Evolutionary conservation across 2,113 vertebrate species (phyloP).

Genomic region (Thamnaconus septentrionalis): DNA sequence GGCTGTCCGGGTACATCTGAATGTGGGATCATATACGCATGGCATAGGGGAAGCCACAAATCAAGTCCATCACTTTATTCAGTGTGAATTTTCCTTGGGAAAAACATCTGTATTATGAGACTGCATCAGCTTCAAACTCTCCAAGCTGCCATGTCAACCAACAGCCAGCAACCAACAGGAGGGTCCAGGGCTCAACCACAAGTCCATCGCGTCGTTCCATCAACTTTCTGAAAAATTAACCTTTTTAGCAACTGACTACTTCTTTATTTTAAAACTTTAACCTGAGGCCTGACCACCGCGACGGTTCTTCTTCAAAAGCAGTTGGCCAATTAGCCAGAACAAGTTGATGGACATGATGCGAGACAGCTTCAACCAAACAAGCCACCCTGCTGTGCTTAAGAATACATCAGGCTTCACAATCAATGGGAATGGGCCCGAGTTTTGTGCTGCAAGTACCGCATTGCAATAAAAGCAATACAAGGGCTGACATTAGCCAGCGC

Average conservation of each 20-base stretch:
- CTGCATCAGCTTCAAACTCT: conserved; percentile 37
- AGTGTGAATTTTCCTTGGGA: too few relatives aligned
- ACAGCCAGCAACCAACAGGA: conserved; percentile 53
- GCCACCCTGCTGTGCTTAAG: conserved; percentile 61
- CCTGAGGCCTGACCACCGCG: too few relatives aligned
- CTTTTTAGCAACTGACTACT: not conserved
- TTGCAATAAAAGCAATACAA: conserved; percentile 58
- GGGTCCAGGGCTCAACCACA: conserved; percentile 34
- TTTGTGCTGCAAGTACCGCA: conserved; percentile 64
- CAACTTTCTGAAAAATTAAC: conserved; percentile 8
- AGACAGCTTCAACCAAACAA: conserved; percentile 45
- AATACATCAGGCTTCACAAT: conserved; percentile 63
- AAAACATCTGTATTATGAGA: too few relatives aligned
- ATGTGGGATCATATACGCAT: too few relatives aligned
- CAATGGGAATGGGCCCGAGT: conserved; percentile 55
- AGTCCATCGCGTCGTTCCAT: conserved; percentile 1
- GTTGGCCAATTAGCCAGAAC: too few relatives aligned
- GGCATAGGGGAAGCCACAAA: too few relatives aligned
- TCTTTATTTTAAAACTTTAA: not conserved
- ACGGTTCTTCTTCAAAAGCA: too few relatives aligned
- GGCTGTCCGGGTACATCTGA: too few relatives aligned
- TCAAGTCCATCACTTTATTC: too few relatives aligned
- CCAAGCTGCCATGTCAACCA: conserved; percentile 51
- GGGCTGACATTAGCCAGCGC: conserved; percentile 45
- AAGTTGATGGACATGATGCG: conserved; percentile 29